Percentiles rank a stretch among this genome's conserved stretches.
Conservation (phyloP, 1,140 invertebrate genomes). For the Stenopsyche tienmushanensis region DNA sequence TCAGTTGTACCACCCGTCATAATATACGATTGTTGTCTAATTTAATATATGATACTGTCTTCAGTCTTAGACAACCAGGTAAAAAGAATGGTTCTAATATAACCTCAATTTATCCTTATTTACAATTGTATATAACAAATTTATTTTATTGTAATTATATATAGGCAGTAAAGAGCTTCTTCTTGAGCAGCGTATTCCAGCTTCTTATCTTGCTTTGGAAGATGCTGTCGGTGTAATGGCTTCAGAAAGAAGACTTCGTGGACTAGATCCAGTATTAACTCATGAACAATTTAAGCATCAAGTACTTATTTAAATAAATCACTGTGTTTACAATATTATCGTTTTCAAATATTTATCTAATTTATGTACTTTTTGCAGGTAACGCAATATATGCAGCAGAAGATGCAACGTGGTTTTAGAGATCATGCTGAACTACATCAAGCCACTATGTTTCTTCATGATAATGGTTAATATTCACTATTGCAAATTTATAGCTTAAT, state of each 20-base stretch:
- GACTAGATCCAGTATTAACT: constrained; percentile 84
- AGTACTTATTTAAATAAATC: constrained; percentile 37
- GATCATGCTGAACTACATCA: constrained; percentile 91
- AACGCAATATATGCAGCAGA: constrained; percentile 55
- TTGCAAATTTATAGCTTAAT: not conserved
- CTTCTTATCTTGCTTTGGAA: constrained; percentile 92
- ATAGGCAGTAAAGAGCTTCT: constrained; percentile 86
- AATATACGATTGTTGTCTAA: constrained; percentile 91
- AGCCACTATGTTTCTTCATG: constrained; percentile 94
- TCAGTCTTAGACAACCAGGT: constrained; percentile 83
- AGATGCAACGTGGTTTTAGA: constrained; percentile 71
- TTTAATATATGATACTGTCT: constrained; percentile 91
- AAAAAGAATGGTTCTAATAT: constrained; percentile 39
- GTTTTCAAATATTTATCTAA: constrained; percentile 18
- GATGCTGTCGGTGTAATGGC: constrained; percentile 84
- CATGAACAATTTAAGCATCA: constrained; percentile 79
- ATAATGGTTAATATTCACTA: constrained; percentile 71
- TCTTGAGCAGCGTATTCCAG: constrained; percentile 92
- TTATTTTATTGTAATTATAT: constrained; percentile 19
- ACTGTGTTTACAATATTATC: constrained; percentile 4
- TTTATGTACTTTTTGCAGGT: constrained; percentile 44
- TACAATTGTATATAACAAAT: not conserved
- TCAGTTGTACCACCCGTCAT: constrained; percentile 78
- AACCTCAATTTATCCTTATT: not conserved
- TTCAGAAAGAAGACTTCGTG: constrained; percentile 64